Evolutionary conservation across 2,113 vertebrate species (phyloP).

Genomic region (Paraplagusia blochii): DNA sequence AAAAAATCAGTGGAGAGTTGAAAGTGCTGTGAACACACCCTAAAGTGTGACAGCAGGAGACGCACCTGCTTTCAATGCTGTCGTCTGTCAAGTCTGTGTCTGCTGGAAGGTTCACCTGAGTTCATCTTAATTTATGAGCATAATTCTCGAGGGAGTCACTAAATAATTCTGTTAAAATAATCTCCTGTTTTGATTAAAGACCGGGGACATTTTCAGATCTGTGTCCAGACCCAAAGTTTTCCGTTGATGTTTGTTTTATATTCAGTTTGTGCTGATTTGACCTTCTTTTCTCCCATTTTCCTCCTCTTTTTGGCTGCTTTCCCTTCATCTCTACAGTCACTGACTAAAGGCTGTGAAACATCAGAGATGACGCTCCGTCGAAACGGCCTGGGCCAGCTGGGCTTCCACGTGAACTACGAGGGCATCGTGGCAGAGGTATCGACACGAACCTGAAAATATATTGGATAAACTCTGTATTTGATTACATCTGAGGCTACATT

Average conservation of each 20-base stretch:
- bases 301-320: not conserved
- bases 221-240: too few species aligned
- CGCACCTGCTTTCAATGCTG: slow-evolving; percentile 14
- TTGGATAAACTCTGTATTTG: not conserved
- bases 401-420: slow-evolving; percentile 98
- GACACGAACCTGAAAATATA: too few species aligned
- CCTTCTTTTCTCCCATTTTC: not conserved
- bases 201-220: too few species aligned
- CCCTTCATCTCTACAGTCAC: slow-evolving; percentile 70
- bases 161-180: not conserved
- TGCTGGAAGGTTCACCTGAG: not conserved
- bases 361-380: slow-evolving; percentile 96
- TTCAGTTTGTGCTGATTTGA: not conserved
- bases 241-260: too few species aligned
- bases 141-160: slow-evolving; percentile 1
- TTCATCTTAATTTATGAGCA: slow-evolving; percentile 19
- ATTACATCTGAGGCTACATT: not conserved
- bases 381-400: slow-evolving; percentile 95
- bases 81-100: not conserved
- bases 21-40: slow-evolving; percentile 3
- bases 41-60: slow-evolving; percentile 18
- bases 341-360: slow-evolving; percentile 94
- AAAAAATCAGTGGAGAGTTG: slow-evolving; percentile 5
- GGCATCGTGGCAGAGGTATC: slow-evolving; percentile 92
- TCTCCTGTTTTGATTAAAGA: too few species aligned